Conservation (phyloP, 1,140 invertebrate genomes). For the Sinella curviseta region DNA sequence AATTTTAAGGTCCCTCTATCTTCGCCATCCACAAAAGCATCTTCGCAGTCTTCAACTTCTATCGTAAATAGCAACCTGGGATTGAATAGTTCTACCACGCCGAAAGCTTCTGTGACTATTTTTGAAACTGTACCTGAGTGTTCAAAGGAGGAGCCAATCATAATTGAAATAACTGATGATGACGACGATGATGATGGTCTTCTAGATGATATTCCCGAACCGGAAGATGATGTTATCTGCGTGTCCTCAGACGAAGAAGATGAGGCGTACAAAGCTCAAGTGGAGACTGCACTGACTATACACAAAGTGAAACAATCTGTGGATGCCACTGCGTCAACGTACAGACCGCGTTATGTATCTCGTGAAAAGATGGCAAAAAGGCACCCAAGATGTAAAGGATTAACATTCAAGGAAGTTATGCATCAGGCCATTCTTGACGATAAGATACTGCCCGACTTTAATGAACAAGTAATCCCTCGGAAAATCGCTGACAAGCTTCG, state of each 20-base stretch:
- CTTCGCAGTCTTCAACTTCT: no score
- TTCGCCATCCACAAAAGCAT: no score
- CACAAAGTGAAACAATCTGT: slow-evolving; percentile 8
- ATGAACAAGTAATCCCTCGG: background rate
- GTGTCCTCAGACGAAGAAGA: background rate
- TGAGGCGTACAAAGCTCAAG: background rate
- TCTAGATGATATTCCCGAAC: background rate
- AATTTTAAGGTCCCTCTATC: no score
- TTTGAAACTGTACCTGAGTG: background rate
- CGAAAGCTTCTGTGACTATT: no score
- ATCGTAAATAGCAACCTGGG: no score
- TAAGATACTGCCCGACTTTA: background rate
- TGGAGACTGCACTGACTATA: background rate
- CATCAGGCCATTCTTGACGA: background rate
- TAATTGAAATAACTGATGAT: slow-evolving; percentile 2
- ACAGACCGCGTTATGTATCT: background rate
- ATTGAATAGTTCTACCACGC: no score
- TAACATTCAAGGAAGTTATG: background rate
- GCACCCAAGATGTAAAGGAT: background rate
- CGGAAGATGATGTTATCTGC: background rate
- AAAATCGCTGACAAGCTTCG: background rate
- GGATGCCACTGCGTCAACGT: background rate
- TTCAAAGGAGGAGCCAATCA: background rate
- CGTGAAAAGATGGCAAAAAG: background rate
- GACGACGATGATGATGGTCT: background rate